Evolutionary conservation across 2,888 invertebrate genomes (phyloP), one percentile per base, ranked within the genome.

Genomic region (Altica lythri): DNA sequence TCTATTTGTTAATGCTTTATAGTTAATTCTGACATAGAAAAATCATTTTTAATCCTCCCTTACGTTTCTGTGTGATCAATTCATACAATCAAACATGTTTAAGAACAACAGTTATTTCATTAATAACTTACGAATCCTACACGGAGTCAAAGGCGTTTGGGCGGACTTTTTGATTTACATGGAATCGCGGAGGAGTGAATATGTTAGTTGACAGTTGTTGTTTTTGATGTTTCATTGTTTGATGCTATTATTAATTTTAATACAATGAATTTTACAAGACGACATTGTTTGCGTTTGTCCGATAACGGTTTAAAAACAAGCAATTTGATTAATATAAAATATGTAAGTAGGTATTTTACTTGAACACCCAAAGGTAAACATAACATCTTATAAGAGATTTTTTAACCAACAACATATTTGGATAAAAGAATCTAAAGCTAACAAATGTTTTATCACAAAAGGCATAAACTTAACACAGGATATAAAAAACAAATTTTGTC

Each of bases 161-260:
- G 42, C 44, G 50, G 35, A 27, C 16, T 43, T 43, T 49, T 43
- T 29, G 43, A 43, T 43, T 35, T 16, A 50, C 32, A 27, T 35
- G 34, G 40, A 49, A 44, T 43, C 13, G 43, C 35, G 42, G 18
- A 44, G 50, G 50, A 19, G 50, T 43, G 19, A 18, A 18, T 40
- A 40, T 22, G 32, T 40, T 10, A 49, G 30, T 40, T 49, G 48
- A 49, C 48, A 49, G 40, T 49, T 17, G 19, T 40, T 49, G 32
- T 40, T 49, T 49, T 49, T 49, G 48, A 49, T 42, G 49, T 42
- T 22, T 40, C 40, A 49, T 49, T 49, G 49, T 30, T 17, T 17
- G 38, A 9, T 10, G 40, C 32, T 8, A 49, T 42, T 37, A 22
- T 5, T 37, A 47, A 45, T 47, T 49, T 49, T 22, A 49, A 49